Conservation (phyloP, 2,113 vertebrate genomes). For the Anoura caudifer region DNA sequence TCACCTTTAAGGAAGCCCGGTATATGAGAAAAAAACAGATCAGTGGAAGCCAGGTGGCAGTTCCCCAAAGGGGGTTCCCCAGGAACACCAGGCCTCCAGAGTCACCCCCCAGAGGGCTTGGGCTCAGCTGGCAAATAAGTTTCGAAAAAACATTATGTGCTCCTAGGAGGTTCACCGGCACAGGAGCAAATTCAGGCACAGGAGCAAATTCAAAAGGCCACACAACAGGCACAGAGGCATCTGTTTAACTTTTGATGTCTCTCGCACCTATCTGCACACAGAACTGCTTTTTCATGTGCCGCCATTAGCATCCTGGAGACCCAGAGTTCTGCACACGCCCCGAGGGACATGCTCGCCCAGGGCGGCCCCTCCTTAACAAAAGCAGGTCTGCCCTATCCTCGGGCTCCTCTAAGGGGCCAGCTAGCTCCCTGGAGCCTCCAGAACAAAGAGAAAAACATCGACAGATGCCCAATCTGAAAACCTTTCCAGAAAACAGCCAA, state of each 20-base stretch:
- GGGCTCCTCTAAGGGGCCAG: neutral
- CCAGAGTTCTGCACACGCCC: neutral
- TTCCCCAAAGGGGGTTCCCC: neutral
- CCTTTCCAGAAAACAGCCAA: neutral
- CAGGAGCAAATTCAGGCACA: neutral
- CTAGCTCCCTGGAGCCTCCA: neutral
- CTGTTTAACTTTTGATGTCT: neutral
- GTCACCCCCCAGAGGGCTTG: neutral
- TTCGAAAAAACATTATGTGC: neutral
- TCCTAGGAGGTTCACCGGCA: neutral
- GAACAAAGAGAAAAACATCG: neutral
- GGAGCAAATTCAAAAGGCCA: neutral
- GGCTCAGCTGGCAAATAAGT: neutral
- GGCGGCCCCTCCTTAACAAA: neutral
- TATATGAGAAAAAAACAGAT: neutral
- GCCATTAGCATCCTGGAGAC: neutral
- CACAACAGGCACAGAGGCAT: rapidly evolving
- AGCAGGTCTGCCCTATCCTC: neutral
- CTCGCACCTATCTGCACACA: neutral
- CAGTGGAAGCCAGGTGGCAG: neutral
- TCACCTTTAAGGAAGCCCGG: neutral
- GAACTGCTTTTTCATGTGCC: neutral
- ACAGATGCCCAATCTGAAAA: neutral
- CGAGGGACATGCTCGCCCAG: neutral
- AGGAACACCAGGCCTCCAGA: neutral